Evolutionary conservation across 2,113 vertebrate genomes (phyloP), one percentile per base, ranked within the genome.

Genomic region (Strix uralensis): DNA sequence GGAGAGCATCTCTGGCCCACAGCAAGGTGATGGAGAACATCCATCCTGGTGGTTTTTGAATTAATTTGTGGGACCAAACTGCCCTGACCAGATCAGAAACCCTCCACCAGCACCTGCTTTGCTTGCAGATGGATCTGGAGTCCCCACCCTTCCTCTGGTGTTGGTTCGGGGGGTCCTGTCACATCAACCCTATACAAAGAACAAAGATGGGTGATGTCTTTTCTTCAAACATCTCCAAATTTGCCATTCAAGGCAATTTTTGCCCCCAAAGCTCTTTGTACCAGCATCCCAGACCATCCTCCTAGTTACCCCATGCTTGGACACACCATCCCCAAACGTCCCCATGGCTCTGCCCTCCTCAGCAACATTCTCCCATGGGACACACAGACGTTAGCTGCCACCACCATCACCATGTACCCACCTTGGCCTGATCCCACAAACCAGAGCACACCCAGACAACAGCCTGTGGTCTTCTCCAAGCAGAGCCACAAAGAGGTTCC

Each of bases 81-180:
- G 27, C 34, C 18, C 51, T 13, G 15, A 42, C 2, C 51, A 36
- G 69, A 19, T 25, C 77, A 77, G 29, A 81, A 77, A n/a, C 19
- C 18, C 17, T 42, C 70, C 25, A 40, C 12, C 1, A 0, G 44
- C 47, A 66, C 21, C 20, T 1, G 0, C 42, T 69, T 36, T 59
- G 18, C 62, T 74, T 70, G 55, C 14, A 17, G 23, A 14, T 32
- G 17, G 57, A 27, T 34, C 40, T 51, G 52, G 5, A 77, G 30
- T 3, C 15, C 10, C 21, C 9, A 26, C 5, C 21, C 19, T 40
- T 59, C 42, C 49, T 30, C n/a, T 0, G 2, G 12, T 22, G 10
- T 10, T 77, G 51, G 25, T 42, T 94, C 59, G 59, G 29, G 7
- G 40, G 5, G 38, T 55, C 32, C 26, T 51, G 22, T 44, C 63